Evolutionary conservation across 2,113 vertebrate species (phyloP).

Genomic region (Alethe castanea): DNA sequence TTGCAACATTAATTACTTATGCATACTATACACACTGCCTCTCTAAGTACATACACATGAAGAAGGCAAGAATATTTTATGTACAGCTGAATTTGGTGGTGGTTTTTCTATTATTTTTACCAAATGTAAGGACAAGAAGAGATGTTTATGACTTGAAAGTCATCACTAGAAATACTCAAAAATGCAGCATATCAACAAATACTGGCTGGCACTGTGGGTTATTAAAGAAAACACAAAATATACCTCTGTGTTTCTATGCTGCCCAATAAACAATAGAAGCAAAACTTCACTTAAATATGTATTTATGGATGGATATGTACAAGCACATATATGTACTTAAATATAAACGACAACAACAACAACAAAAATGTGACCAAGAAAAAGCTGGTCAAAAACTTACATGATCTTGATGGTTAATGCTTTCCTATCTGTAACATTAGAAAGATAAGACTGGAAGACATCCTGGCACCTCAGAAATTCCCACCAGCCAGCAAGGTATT

Average conservation of each 20-base stretch:
- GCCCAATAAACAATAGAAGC: not conserved
- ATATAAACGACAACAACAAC: not conserved
- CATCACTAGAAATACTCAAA: not conserved
- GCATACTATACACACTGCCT: not conserved
- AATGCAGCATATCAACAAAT: not conserved
- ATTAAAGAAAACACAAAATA: not conserved
- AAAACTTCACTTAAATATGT: not conserved
- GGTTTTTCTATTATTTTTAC: not conserved
- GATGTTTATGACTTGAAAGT: not conserved
- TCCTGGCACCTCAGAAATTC: not conserved
- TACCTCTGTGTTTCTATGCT: not conserved
- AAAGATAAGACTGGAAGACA: not conserved
- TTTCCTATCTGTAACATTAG: not conserved
- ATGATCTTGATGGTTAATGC: not conserved
- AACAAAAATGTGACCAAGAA: not conserved
- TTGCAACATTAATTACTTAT: conserved; percentile 15
- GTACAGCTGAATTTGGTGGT: not conserved
- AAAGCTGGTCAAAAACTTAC: not conserved
- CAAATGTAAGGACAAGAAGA: not conserved
- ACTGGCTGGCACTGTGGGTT: not conserved
- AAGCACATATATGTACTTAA: not conserved
- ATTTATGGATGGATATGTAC: not conserved
- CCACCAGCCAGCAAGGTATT: not conserved
- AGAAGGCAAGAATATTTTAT: not conserved
- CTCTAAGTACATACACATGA: not conserved